A percentile compares a stretch with the other conserved stretches of the same genome.
These are phyloP conservation scores for Calliopum simillimum DNA, from an alignment of 2,888 invertebrate genomes.

Conservation along the genomic window DNA sequence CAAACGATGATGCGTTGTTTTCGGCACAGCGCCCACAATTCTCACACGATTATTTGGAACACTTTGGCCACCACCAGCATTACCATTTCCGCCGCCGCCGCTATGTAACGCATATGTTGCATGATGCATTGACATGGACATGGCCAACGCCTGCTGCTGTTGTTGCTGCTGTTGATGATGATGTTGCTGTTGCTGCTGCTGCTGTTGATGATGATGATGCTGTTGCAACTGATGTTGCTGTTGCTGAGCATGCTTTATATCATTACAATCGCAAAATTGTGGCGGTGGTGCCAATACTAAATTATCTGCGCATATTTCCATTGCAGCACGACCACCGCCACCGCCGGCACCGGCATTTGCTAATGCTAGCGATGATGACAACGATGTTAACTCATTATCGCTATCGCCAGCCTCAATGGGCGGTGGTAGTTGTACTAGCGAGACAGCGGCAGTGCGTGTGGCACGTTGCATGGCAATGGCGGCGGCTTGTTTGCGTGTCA, in stretches of 20 bases:
- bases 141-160: constrained; percentile 47
- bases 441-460: constrained; percentile 76
- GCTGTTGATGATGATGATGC: constrained; percentile 39
- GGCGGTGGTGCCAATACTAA: constrained; percentile 87
- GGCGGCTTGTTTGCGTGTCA: constrained; percentile 73
- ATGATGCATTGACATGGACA: constrained; percentile 47
- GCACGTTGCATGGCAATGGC: constrained; percentile 71
- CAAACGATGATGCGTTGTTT: constrained; percentile 69
- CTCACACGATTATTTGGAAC: constrained; percentile 71
- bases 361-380: constrained; percentile 44
- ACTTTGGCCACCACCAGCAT: constrained; percentile 52
- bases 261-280: constrained; percentile 84
- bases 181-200: constrained; percentile 49
- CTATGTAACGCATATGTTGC: constrained; percentile 42
- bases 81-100: constrained; percentile 41
- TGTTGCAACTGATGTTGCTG: constrained; percentile 41
- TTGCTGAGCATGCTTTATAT: constrained; percentile 66
- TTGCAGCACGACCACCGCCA: constrained; percentile 48
- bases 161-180: constrained; percentile 52
- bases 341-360: constrained; percentile 43
- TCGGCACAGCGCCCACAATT: constrained; percentile 87
- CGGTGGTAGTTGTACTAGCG: constrained; percentile 83
- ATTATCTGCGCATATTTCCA: constrained; percentile 68
- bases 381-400: constrained; percentile 71
- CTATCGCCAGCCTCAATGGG: constrained; percentile 78